Evolutionary conservation across 2,888 invertebrate genomes (phyloP).

Genomic region (Ferdinandea cuprea): DNA sequence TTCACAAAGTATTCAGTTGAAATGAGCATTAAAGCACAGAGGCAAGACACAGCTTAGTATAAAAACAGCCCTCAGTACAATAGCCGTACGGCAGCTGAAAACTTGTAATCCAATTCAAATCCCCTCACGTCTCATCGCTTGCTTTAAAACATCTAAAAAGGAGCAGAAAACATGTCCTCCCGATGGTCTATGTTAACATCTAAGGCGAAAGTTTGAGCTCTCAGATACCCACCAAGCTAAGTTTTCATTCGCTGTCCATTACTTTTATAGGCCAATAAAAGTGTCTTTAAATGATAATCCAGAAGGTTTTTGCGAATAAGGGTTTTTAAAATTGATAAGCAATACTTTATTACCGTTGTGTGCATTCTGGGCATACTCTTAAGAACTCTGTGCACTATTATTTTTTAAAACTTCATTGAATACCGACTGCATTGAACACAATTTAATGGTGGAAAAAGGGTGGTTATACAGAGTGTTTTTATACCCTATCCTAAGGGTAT

Average conservation of each 20-base stretch:
- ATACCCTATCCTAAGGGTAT: too few species aligned
- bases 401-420: background rate
- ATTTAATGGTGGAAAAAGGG: background rate
- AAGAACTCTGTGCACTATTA: background rate
- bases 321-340: constrained; percentile 30
- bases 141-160: constrained; percentile 25
- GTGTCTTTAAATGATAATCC: constrained; percentile 32
- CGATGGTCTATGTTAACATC: constrained; percentile 3
- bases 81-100: constrained; percentile 26
- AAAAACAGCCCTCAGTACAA: constrained; percentile 26
- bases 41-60: constrained; percentile 10
- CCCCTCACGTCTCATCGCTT: constrained; percentile 36
- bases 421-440: background rate
- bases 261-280: constrained; percentile 48
- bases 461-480: background rate
- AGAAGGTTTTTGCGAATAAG: constrained; percentile 19
- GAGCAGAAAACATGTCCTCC: background rate
- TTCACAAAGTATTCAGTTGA: constrained; percentile 25
- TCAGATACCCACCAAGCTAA: constrained; percentile 21
- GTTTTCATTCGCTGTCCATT: constrained; percentile 40
- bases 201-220: constrained; percentile 33
- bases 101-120: constrained; percentile 57
- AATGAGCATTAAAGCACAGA: constrained; percentile 16
- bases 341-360: constrained; percentile 4
- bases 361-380: background rate